Conservation (phyloP, 1,140 invertebrate genomes). For the Diachasmimorpha longicaudata region DNA sequence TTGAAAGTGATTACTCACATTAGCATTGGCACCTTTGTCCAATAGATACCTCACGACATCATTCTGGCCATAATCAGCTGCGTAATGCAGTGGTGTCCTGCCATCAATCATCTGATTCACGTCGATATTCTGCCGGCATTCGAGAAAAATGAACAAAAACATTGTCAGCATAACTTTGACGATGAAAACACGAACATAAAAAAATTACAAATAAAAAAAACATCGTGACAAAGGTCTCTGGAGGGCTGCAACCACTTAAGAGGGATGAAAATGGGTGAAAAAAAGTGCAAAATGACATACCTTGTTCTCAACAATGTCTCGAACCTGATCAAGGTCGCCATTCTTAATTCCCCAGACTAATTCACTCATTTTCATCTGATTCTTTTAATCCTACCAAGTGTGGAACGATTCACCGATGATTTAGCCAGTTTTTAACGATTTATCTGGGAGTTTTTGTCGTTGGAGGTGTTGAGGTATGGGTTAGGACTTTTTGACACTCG, state of each 20-base stretch:
- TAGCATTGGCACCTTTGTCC: slow-evolving; percentile 87
- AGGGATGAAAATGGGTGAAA: slow-evolving; percentile 7
- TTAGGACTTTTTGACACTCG: neutral
- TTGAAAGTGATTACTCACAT: slow-evolving; percentile 71
- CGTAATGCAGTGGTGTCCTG: slow-evolving; percentile 85
- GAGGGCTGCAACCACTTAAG: neutral
- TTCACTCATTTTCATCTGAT: slow-evolving; percentile 71
- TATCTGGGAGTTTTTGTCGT: neutral
- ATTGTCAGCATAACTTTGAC: neutral
- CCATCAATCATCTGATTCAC: slow-evolving; percentile 87
- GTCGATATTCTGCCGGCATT: slow-evolving; percentile 74
- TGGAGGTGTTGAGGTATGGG: neutral
- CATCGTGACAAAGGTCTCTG: neutral
- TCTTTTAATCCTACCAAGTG: neutral
- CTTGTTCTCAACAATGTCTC: slow-evolving; percentile 85
- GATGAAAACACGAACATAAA: neutral
- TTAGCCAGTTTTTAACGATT: slow-evolving; percentile 17
- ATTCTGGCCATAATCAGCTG: slow-evolving; percentile 93
- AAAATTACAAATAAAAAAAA: neutral
- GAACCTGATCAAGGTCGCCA: slow-evolving; percentile 90
- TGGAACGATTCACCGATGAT: neutral
- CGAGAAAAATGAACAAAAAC: slow-evolving; percentile 28
- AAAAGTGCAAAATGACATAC: slow-evolving; percentile 54
- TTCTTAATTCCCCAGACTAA: slow-evolving; percentile 94
- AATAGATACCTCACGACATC: slow-evolving; percentile 90